Evolutionary conservation across 2,888 invertebrate species (phyloP).

Genomic region (Patella caerulea): DNA sequence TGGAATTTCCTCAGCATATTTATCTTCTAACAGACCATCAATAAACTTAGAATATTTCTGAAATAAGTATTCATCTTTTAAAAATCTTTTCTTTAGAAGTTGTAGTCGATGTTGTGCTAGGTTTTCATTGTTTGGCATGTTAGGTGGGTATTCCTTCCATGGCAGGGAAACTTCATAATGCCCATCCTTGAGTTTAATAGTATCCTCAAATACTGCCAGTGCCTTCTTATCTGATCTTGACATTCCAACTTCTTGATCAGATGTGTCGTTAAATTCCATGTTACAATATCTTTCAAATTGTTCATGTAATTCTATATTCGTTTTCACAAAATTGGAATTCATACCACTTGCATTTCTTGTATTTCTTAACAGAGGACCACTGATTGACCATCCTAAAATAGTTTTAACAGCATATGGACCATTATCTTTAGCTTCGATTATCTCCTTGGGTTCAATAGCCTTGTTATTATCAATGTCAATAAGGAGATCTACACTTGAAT

Average conservation of each 20-base stretch:
- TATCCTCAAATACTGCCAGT: background rate
- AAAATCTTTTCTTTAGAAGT: conserved; percentile 8
- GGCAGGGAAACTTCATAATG: background rate
- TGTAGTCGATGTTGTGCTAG: conserved; percentile 16
- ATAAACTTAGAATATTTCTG: conserved; percentile 25
- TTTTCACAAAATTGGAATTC: background rate
- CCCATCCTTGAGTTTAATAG: background rate
- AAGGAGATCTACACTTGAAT: background rate
- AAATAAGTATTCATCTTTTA: background rate
- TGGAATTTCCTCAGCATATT: conserved; percentile 26
- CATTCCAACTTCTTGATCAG: conserved; percentile 3
- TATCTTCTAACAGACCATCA: conserved; percentile 23
- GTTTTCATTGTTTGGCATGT: conserved; percentile 14
- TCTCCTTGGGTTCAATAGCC: background rate
- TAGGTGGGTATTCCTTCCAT: background rate
- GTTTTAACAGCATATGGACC: background rate
- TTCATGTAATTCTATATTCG: background rate
- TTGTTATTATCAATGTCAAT: background rate
- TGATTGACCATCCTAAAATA: background rate
- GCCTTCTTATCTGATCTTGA: background rate
- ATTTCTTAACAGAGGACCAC: background rate
- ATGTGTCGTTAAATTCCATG: background rate
- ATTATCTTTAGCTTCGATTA: background rate
- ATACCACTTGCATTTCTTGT: background rate
- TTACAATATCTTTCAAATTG: background rate